Evolutionary conservation across 2,888 invertebrate genomes (phyloP).

Genomic region (Smittia aterrima): DNA sequence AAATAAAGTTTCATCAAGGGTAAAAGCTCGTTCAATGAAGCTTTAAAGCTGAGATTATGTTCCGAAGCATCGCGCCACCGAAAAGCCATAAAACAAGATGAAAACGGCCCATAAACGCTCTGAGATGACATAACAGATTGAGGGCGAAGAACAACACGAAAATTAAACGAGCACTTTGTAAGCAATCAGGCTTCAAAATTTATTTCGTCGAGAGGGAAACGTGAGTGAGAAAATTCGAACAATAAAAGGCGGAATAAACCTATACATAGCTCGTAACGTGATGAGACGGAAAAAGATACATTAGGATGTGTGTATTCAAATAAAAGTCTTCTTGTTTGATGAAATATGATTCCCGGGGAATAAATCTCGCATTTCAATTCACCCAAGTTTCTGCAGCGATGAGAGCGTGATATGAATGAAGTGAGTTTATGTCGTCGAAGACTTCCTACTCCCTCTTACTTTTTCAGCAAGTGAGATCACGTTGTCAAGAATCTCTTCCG

Average conservation of each 20-base stretch:
- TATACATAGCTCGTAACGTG: background rate
- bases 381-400: too few relatives aligned
- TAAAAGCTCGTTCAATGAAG: background rate
- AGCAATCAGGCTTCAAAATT: slow-evolving; percentile 9
- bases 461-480: too few relatives aligned
- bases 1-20: background rate
- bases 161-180: background rate
- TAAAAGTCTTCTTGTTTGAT: background rate
- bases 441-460: too few relatives aligned
- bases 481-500: too few relatives aligned
- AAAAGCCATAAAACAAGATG: slow-evolving; percentile 6
- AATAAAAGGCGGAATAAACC: background rate
- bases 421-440: too few relatives aligned
- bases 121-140: background rate
- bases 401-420: too few relatives aligned
- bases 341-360: slow-evolving; percentile 18
- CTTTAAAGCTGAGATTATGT: background rate
- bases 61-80: background rate
- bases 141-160: background rate
- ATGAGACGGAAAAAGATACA: background rate
- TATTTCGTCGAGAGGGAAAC: background rate
- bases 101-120: background rate
- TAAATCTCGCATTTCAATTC: background rate
- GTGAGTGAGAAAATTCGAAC: background rate
- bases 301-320: slow-evolving; percentile 4